Evolutionary conservation across 2,797 vertebrate genomes (phyloP).

Genomic region (Karalla daura): DNA sequence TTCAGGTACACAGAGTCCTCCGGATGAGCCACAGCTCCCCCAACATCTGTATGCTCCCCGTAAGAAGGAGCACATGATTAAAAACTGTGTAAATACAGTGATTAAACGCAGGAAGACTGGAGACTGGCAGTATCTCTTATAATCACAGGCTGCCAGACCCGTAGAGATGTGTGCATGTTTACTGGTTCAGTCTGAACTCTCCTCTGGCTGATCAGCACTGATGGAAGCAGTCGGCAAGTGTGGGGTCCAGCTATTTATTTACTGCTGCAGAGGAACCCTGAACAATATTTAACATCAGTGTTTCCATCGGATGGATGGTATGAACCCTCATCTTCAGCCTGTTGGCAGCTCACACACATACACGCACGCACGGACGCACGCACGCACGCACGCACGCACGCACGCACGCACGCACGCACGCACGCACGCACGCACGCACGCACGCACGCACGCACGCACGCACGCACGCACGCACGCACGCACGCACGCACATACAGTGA

Average conservation of each 20-base stretch:
- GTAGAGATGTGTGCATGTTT: not conserved
- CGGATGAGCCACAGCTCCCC: not conserved
- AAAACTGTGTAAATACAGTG: conserved; percentile 1
- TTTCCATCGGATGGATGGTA: not conserved
- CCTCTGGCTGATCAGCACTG: not conserved
- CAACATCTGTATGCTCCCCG: not conserved
- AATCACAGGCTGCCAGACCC: not conserved
- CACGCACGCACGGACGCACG: no score
- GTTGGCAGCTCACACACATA: not conserved
- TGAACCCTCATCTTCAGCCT: not conserved
- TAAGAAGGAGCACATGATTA: not conserved
- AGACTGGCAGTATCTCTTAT: not conserved
- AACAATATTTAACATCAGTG: not conserved
- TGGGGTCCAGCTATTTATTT: not conserved
- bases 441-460: no score
- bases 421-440: no score
- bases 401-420: no score
- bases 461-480: no score
- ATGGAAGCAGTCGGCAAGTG: not conserved
- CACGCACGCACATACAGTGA: not conserved
- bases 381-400: no score
- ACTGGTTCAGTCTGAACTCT: conserved; percentile 1
- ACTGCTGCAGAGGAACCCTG: not conserved
- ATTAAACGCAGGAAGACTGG: conserved; percentile 5
- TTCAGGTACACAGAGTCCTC: not conserved